Evolutionary conservation across 2,888 invertebrate species (phyloP).

Genomic region (Ctena decussata): DNA sequence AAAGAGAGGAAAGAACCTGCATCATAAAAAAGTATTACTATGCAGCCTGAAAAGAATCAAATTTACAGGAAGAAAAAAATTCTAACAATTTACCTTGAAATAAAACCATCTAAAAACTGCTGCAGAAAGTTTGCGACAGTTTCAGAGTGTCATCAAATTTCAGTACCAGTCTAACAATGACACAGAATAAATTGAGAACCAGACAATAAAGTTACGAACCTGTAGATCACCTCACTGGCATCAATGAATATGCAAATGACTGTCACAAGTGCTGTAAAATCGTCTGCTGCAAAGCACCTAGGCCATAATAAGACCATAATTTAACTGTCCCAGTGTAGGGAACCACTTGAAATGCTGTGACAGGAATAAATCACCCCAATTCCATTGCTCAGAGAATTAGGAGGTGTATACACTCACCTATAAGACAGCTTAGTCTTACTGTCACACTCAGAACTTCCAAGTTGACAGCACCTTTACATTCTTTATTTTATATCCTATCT

Average conservation of each 20-base stretch:
- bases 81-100: no score
- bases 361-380: constrained; percentile 10
- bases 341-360: background rate
- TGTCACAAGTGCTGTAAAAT: background rate
- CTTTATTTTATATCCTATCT: no score
- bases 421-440: no score
- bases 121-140: no score
- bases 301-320: background rate
- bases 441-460: no score
- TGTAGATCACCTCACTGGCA: background rate
- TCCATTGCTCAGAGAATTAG: constrained; percentile 8
- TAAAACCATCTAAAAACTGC: no score
- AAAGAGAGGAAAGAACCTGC: no score
- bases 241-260: constrained; percentile 4
- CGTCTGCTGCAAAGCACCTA: background rate
- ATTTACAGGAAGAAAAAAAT: no score
- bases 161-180: background rate
- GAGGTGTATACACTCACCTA: background rate
- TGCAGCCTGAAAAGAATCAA: no score
- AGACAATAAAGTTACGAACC: constrained; percentile 6
- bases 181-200: background rate
- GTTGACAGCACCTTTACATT: no score
- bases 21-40: no score
- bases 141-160: background rate
- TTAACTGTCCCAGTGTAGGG: background rate